Percentiles rank a stretch among this genome's conserved stretches.
These are phyloP conservation scores for Passer montanus DNA, from an alignment of 2,113 vertebrate genomes.

Conservation along the genomic window DNA sequence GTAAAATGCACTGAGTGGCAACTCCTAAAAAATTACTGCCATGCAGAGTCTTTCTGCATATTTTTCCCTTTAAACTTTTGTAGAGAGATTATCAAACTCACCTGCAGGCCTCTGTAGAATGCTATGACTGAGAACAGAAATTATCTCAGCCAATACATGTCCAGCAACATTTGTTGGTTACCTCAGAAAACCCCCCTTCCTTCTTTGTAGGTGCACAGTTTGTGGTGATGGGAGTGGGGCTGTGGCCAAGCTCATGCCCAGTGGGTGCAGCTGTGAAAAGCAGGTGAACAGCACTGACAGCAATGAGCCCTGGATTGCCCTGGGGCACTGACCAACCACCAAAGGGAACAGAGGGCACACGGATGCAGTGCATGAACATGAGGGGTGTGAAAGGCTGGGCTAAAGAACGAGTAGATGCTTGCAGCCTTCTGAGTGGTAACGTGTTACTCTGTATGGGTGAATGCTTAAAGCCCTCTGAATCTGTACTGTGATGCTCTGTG, in stretches of 20 bases:
- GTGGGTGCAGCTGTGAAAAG: rapidly evolving
- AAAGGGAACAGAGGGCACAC: background rate
- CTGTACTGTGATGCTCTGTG: background rate
- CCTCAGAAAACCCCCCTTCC: background rate
- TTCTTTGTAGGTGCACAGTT: background rate
- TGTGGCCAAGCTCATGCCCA: background rate
- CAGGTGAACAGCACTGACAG: background rate
- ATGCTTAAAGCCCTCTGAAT: background rate
- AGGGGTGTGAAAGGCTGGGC: background rate
- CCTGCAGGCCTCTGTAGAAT: background rate
- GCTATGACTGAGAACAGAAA: background rate
- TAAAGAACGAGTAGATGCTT: background rate
- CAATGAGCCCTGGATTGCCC: background rate
- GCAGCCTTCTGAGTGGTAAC: background rate
- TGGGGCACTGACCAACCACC: background rate
- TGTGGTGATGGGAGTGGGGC: background rate
- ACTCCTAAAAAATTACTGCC: background rate
- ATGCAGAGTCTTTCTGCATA: background rate
- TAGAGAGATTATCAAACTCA: background rate
- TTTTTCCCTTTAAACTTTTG: background rate
- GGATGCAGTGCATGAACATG: background rate
- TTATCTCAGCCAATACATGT: background rate
- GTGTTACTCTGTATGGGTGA: too few relatives aligned
- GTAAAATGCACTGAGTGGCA: background rate
- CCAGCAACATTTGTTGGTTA: background rate